Evolutionary conservation across 2,797 vertebrate species (phyloP).

Genomic region (Chaetodon trifasciatus): DNA sequence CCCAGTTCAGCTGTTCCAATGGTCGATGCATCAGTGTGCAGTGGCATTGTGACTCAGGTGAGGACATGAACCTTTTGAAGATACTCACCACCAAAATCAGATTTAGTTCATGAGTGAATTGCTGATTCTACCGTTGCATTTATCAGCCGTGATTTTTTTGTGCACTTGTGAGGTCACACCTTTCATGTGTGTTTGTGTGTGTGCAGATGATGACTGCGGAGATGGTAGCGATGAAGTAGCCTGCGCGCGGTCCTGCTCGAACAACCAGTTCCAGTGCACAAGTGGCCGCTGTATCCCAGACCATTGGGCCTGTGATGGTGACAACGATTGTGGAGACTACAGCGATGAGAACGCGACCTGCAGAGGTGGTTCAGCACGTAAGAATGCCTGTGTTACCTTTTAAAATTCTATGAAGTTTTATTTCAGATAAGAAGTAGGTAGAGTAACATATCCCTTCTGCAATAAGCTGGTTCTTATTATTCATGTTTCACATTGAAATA

Average conservation of each 20-base stretch:
- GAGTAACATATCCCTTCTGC: background rate
- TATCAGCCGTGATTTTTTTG: background rate
- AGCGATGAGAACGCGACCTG: slow-evolving; percentile 95
- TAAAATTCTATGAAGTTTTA: background rate
- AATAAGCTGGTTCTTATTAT: background rate
- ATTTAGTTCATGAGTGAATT: background rate
- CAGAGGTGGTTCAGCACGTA: slow-evolving; percentile 85
- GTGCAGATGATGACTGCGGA: slow-evolving; percentile 95
- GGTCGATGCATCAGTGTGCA: slow-evolving; percentile 94
- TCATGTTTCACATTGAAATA: slow-evolving; percentile 15
- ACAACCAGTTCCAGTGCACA: slow-evolving; percentile 91
- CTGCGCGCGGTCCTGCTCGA: slow-evolving; percentile 91
- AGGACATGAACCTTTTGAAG: slow-evolving; percentile 44
- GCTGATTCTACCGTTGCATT: too few relatives aligned
- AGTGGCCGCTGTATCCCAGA: slow-evolving; percentile 94
- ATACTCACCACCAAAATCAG: background rate
- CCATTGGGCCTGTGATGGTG: slow-evolving; percentile 96
- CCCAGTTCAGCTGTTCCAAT: slow-evolving; percentile 94
- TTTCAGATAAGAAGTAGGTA: background rate
- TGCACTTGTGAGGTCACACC: too few relatives aligned
- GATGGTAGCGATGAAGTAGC: slow-evolving; percentile 93
- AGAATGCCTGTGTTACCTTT: slow-evolving; percentile 22
- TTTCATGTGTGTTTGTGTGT: slow-evolving; percentile 17
- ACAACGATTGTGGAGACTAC: slow-evolving; percentile 97
- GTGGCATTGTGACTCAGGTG: slow-evolving; percentile 97